Conservation (phyloP, 2,797 vertebrate genomes). For the Synanceia verrucosa region DNA sequence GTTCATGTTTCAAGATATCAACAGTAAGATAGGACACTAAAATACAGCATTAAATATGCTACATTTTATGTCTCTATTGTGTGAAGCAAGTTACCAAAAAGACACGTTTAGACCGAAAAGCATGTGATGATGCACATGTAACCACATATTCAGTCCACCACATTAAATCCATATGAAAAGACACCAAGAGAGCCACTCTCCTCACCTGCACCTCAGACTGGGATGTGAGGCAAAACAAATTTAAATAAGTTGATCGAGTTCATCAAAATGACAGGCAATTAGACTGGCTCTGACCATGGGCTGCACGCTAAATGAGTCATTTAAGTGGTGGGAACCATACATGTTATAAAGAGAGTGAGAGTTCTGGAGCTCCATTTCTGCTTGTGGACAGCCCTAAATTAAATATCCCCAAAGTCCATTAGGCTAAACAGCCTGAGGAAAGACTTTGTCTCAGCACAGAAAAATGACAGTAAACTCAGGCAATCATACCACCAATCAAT, state of each 20-base stretch:
- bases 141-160: constrained; percentile 28
- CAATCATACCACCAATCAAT: constrained; percentile 85
- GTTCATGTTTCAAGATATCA: neutral
- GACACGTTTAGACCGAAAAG: neutral
- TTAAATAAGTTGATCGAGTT: constrained; percentile 80
- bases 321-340: constrained; percentile 65
- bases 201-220: constrained; percentile 55
- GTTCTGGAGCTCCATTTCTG: constrained; percentile 65
- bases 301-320: constrained; percentile 79
- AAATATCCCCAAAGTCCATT: constrained; percentile 85
- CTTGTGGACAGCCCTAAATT: constrained; percentile 79
- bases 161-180: constrained; percentile 34
- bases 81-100: neutral
- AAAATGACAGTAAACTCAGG: constrained; percentile 85
- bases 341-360: constrained; percentile 70
- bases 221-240: constrained; percentile 73
- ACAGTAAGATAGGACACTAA: neutral
- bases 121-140: constrained; percentile 7
- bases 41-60: no score
- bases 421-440: constrained; percentile 84
- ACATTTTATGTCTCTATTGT: neutral
- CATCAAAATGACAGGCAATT: constrained; percentile 84
- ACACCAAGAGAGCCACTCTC: constrained; percentile 21
- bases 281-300: constrained; percentile 71
- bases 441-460: constrained; percentile 77